Base-by-base conservation (phyloP, 1,140 invertebrate species). In the Dinoponera quadriceps region DNA sequence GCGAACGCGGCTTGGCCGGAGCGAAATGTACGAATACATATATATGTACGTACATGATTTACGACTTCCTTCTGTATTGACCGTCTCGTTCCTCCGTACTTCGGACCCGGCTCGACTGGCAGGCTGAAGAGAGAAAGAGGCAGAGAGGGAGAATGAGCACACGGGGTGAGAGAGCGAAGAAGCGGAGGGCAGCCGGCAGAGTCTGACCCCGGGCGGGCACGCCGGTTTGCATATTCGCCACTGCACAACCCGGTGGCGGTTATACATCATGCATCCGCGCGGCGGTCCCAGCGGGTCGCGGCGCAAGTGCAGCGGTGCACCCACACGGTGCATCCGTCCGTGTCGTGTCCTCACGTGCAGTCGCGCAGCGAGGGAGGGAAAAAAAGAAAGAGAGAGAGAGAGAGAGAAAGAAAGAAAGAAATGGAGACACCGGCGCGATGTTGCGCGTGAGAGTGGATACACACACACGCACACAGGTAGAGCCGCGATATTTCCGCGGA, bases 221-320 rank as follows among this genome's bases (percentile, higher is more conserved):
- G 87, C 89, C 84, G 89, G 92, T 87, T 92, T 92, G 91, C 92
- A 92, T 92, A 92, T 92, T 91, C 92, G 90, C 90, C 86, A 87
- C 84, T 86, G 87, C 88, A 85, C 85, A 88, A 85, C 91, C 86
- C 91, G 91, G 91, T 93, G 92, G 91, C 88, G 91, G 89, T 91
- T 92, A 92, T 93, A 93, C 90, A 92, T 93, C 91, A 93, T 92
- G 91, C 89, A 91, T 90, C 90, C 82, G 84, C 82, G 84, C 69
- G 54, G 77, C 82, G 73, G 51, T 71, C 74, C 81, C 57, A 38
- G 60, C 57, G 68, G 85, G 85, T 91, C 91, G 91, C 90, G 89
- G 91, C 73, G 90, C 91, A 91, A 92, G 91, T 91, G 91, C 90
- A 91, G 89, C 85, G 88, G 85, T 88, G 84, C 48, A 65, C 49